Percentiles rank a stretch among this genome's conserved stretches.
Conservation (phyloP, 2,797 vertebrate genomes). For the Coranthus polyacanthus region DNA sequence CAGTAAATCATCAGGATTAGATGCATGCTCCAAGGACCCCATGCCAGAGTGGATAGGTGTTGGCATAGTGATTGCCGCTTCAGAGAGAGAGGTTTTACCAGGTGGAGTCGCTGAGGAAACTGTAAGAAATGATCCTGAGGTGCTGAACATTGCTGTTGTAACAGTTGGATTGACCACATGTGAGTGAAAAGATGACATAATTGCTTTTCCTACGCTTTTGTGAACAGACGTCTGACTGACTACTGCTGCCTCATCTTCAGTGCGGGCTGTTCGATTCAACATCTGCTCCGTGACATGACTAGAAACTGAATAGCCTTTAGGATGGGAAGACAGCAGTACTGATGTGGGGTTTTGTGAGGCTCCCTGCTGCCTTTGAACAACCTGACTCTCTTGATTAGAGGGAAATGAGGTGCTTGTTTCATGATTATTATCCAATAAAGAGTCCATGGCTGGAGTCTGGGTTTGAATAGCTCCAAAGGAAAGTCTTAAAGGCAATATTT, state of each 20-base stretch:
- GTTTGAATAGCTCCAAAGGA: slow-evolving; percentile 26
- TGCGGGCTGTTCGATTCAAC: slow-evolving; percentile 40
- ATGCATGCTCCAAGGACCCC: slow-evolving; percentile 52
- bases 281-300: slow-evolving; percentile 66
- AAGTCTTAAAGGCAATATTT: slow-evolving; percentile 31
- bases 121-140: slow-evolving; percentile 40
- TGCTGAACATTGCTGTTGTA: slow-evolving; percentile 29
- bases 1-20: slow-evolving; percentile 74
- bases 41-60: slow-evolving; percentile 47
- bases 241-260: slow-evolving; percentile 32
- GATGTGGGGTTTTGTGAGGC: slow-evolving; percentile 56
- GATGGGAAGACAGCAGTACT: slow-evolving; percentile 46
- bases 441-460: slow-evolving; percentile 34
- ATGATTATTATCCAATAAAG: slow-evolving; percentile 33
- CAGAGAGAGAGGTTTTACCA: slow-evolving; percentile 51
- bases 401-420: slow-evolving; percentile 51
- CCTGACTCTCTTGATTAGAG: slow-evolving; percentile 47
- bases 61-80: slow-evolving; percentile 47
- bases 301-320: slow-evolving; percentile 61
- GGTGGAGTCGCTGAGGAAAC: slow-evolving; percentile 31
- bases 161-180: slow-evolving; percentile 43
- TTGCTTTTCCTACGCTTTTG: slow-evolving; percentile 20
- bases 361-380: slow-evolving; percentile 60
- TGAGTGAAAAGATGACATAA: slow-evolving; percentile 20
- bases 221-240: slow-evolving; percentile 35